Percentiles rank a stretch among this genome's conserved stretches.
phyloP scores from a whole-genome alignment of 2,888 invertebrate genomes.

The Ferrisia virgata region DNA sequence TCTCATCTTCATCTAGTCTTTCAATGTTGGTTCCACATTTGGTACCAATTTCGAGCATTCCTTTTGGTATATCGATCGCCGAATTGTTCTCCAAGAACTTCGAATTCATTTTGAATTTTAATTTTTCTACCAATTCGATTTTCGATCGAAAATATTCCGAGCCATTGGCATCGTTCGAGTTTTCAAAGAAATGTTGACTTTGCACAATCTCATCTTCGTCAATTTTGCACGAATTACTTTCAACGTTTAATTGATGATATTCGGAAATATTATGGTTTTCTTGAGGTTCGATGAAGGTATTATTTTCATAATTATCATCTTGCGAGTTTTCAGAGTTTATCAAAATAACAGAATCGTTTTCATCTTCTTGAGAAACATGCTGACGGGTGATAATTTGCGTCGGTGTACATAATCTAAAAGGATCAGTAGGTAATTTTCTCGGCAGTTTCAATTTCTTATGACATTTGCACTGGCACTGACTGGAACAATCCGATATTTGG shows the following conservation, averaged over 20 bases:
- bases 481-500: neutral
- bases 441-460: neutral
- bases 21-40: neutral
- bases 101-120: neutral
- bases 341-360: too few relatives aligned
- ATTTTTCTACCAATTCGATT: neutral
- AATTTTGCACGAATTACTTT: neutral
- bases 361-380: too few relatives aligned
- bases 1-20: neutral
- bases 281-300: neutral
- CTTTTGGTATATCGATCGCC: conserved; percentile 29
- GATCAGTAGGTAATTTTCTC: neutral
- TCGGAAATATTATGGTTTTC: neutral
- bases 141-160: neutral
- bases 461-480: neutral
- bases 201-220: neutral
- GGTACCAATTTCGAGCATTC: neutral
- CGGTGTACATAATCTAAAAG: too few relatives aligned
- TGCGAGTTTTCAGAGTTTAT: neutral
- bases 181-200: neutral
- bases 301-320: neutral
- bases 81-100: neutral
- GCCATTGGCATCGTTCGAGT: neutral
- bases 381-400: too few relatives aligned
- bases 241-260: neutral